Percentiles rank a stretch among this genome's conserved stretches.
Conservation (phyloP, 1,140 invertebrate genomes). For the Drosophila sulfurigaster region DNA sequence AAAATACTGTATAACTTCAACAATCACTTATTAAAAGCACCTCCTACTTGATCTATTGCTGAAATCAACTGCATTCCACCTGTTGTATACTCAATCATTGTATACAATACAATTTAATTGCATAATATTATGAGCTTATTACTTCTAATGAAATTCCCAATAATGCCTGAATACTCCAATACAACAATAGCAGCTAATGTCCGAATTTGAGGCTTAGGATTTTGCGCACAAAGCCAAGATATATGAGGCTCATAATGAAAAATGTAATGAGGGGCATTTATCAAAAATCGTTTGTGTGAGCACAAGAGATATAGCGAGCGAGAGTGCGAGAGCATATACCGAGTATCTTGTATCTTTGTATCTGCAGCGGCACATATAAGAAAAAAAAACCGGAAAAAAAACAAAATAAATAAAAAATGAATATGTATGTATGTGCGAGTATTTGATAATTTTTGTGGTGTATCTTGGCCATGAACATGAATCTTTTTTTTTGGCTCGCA, state of each 20-base stretch:
- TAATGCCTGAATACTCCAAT: neutral
- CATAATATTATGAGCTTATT: conserved; percentile 1
- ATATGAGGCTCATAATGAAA: conserved; percentile 74
- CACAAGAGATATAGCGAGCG: conserved; percentile 16
- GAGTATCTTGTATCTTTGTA: conserved; percentile 57
- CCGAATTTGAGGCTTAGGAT: conserved; percentile 22
- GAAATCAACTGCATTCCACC: neutral
- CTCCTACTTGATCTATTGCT: neutral
- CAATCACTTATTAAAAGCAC: no score
- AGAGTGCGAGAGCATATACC: conserved; percentile 38
- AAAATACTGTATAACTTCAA: no score
- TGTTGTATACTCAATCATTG: neutral
- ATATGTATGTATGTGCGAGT: conserved; percentile 56
- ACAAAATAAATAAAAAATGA: conserved; percentile 42
- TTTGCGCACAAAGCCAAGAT: conserved; percentile 61
- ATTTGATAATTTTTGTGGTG: conserved; percentile 76
- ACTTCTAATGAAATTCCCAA: conserved; percentile 16
- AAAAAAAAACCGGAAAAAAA: conserved; percentile 34
- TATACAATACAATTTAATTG: conserved; percentile 8
- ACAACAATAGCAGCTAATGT: conserved; percentile 33
- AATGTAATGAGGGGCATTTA: conserved; percentile 75
- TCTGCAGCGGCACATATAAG: conserved; percentile 67
- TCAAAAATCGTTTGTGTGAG: conserved; percentile 76
- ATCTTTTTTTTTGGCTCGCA: conserved; percentile 64
- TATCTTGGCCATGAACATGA: conserved; percentile 76